Conservation (phyloP, 2,113 vertebrate species). For the Grammomys dolichurus region DNA sequence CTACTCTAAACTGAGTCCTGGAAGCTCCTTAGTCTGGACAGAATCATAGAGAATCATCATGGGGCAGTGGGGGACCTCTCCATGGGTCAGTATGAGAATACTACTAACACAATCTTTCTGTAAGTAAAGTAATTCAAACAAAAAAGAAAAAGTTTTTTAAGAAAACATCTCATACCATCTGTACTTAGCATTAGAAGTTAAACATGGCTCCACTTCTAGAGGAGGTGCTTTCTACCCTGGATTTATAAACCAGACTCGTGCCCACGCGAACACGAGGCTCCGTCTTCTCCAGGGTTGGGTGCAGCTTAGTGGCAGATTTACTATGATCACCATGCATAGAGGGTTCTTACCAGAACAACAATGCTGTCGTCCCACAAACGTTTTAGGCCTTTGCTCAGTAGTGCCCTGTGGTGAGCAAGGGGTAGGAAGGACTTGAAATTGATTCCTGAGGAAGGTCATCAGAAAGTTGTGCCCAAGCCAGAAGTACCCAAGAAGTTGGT, state of each 20-base stretch:
- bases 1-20: not conserved
- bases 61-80: not conserved
- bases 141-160: not conserved
- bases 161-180: not conserved
- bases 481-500: not conserved
- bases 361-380: not conserved
- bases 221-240: not conserved
- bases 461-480: not conserved
- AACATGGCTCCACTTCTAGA: not conserved
- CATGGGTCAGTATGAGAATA: not conserved
- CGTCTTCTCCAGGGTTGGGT: not conserved
- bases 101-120: not conserved
- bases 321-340: not conserved
- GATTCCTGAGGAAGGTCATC: not conserved
- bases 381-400: not conserved
- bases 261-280: not conserved
- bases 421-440: not conserved
- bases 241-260: not conserved
- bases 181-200: slow-evolving; percentile 35
- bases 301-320: not conserved
- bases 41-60: too few relatives aligned
- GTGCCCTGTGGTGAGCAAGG: not conserved
- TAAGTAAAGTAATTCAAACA: slow-evolving; percentile 27
- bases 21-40: not conserved
- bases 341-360: not conserved